Percentiles rank a stretch among this genome's conserved stretches.
Conservation (phyloP, 2,888 invertebrate genomes). For the Fragum whitleyi region DNA sequence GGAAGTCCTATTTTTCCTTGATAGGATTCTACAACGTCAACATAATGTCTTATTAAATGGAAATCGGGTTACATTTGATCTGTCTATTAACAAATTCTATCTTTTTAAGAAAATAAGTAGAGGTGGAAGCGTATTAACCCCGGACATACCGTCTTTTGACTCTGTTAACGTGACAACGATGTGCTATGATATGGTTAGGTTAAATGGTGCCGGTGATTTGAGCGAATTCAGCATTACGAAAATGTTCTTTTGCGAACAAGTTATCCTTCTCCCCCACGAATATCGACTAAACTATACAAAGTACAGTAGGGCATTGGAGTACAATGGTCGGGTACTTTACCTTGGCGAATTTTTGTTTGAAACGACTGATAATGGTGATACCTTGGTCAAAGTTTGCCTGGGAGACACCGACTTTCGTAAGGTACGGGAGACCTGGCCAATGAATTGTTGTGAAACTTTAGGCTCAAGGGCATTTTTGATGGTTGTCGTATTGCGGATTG, state of each 20-base stretch:
- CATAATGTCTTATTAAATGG: background rate
- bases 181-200: background rate
- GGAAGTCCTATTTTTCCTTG: background rate
- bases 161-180: background rate
- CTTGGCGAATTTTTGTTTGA: background rate
- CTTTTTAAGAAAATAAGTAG: background rate
- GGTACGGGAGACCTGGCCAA: no score
- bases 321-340: background rate
- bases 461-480: no score
- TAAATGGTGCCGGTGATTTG: no score
- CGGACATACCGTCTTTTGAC: background rate
- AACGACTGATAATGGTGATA: background rate
- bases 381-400: background rate
- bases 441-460: no score
- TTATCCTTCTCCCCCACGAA: background rate
- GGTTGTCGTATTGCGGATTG: no score
- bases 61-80: background rate
- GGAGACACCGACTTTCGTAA: background rate
- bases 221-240: background rate
- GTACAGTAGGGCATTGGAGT: background rate
- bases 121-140: background rate
- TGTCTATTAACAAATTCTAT: background rate
- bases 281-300: background rate
- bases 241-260: conserved; percentile 6
- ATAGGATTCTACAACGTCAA: background rate